phyloP scores from a whole-genome alignment of 2,888 invertebrate genomes.

The Apamea epomidion region DNA sequence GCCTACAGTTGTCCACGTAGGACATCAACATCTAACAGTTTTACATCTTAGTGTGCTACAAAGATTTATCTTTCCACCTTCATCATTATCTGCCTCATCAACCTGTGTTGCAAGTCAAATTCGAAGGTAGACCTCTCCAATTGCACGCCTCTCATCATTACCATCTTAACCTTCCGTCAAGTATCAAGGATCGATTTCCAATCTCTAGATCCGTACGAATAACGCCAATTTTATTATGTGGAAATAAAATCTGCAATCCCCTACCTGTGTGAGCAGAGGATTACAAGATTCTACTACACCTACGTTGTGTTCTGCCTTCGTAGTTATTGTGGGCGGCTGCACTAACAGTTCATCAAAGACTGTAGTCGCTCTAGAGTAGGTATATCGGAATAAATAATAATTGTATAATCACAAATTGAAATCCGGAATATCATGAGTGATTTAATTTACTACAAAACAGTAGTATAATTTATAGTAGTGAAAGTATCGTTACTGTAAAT shows the following conservation, averaged over 20 bases:
- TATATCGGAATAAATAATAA: conserved; percentile 1
- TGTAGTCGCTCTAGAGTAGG: neutral
- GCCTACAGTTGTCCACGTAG: neutral
- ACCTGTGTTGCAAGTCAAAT: neutral
- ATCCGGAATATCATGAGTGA: neutral
- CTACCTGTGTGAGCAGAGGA: conserved; percentile 19
- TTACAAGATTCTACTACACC: conserved; percentile 32
- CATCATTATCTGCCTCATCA: neutral
- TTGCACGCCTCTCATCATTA: too few species aligned
- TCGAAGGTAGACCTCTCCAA: neutral
- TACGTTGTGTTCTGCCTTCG: conserved; percentile 34
- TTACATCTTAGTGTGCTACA: neutral
- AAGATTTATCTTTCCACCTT: neutral
- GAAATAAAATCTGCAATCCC: conserved; percentile 26
- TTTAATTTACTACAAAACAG: neutral
- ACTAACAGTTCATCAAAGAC: conserved; percentile 29
- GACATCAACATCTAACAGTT: neutral
- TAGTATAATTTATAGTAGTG: neutral
- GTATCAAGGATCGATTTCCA: neutral
- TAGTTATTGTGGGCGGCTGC: conserved; percentile 25
- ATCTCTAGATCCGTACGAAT: neutral
- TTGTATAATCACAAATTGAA: conserved; percentile 15
- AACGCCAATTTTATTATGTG: neutral
- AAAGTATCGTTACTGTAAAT: neutral
- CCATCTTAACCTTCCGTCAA: neutral